phyloP scores from a whole-genome alignment of 2,888 invertebrate species.

The Hofmannophila pseudospretella region DNA sequence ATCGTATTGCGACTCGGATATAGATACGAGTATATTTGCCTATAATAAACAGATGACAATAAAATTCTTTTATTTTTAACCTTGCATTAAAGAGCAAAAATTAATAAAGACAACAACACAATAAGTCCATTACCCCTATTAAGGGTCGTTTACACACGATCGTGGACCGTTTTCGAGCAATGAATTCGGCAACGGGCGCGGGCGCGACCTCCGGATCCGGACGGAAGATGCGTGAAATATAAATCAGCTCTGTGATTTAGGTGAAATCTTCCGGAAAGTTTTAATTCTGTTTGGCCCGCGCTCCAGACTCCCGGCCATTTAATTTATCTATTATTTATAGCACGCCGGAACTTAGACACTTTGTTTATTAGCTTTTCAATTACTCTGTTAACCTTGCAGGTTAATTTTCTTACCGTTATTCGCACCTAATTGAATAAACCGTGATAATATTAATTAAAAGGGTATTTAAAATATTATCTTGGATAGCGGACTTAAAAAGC shows the following conservation, averaged over 20 bases:
- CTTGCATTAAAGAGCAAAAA: no score
- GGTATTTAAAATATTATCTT: no score
- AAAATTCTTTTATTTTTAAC: no score
- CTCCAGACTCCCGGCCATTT: slow-evolving; percentile 47
- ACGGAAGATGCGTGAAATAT: slow-evolving; percentile 64
- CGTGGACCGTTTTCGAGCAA: slow-evolving; percentile 4
- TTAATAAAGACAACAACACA: slow-evolving; percentile 3
- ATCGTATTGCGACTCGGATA: no score
- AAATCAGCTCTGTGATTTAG: slow-evolving; percentile 68
- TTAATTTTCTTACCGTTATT: slow-evolving; percentile 17
- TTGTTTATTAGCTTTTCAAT: slow-evolving; percentile 60
- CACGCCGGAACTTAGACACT: slow-evolving; percentile 49
- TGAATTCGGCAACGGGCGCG: slow-evolving; percentile 8
- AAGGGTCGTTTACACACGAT: slow-evolving; percentile 5
- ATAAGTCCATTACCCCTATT: slow-evolving; percentile 8
- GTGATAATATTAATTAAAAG: background rate
- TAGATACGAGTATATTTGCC: no score
- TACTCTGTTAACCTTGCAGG: slow-evolving; percentile 23
- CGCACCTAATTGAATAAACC: background rate
- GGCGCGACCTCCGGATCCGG: slow-evolving; percentile 16
- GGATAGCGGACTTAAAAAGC: no score
- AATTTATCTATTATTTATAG: slow-evolving; percentile 68
- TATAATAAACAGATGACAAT: no score
- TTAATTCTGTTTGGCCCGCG: slow-evolving; percentile 61
- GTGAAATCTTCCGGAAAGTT: slow-evolving; percentile 61